Percentiles rank a stretch among this genome's conserved stretches.
These are phyloP conservation scores for Vimba vimba DNA, from an alignment of 2,113 vertebrate species.

Conservation along the genomic window DNA sequence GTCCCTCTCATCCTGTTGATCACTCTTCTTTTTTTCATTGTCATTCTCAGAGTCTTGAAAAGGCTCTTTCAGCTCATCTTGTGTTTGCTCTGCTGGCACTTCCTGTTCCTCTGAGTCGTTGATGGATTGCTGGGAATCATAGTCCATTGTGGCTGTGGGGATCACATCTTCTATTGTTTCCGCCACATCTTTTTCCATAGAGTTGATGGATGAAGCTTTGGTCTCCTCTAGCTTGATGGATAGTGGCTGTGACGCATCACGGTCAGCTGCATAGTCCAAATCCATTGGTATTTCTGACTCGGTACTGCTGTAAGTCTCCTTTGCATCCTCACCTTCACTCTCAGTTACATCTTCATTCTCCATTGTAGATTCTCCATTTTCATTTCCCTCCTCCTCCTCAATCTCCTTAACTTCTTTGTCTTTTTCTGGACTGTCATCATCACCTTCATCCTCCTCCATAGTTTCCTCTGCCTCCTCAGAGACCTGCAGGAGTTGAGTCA, in stretches of 20 bases:
- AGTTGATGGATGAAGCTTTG: conserved; percentile 18
- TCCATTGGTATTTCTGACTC: conserved; percentile 66
- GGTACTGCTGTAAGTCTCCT: conserved; percentile 69
- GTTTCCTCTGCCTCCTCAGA: conserved; percentile 64
- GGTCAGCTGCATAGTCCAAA: conserved; percentile 69
- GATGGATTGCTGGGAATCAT: conserved; percentile 55
- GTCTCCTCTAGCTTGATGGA: conserved; percentile 43
- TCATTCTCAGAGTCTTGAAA: neutral
- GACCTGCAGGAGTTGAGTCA: conserved; percentile 66
- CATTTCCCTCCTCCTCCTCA: neutral
- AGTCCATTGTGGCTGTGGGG: conserved; percentile 41
- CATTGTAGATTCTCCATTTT: conserved; percentile 34
- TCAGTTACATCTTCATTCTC: neutral
- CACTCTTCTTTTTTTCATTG: neutral
- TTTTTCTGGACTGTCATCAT: neutral
- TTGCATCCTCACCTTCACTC: conserved; percentile 40
- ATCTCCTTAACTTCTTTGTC: neutral
- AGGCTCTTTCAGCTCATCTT: conserved; percentile 23
- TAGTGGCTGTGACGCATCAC: conserved; percentile 53
- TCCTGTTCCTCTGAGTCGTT: conserved; percentile 18
- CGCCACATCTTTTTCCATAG: neutral
- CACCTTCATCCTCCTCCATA: conserved; percentile 46
- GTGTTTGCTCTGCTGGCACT: conserved; percentile 23
- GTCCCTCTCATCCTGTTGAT: conserved; percentile 43
- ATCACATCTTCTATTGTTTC: conserved; percentile 48